A percentile compares a stretch with the other conserved stretches of the same genome.
phyloP scores from a whole-genome alignment of 2,888 invertebrate species.

The Diploptera punctata region DNA sequence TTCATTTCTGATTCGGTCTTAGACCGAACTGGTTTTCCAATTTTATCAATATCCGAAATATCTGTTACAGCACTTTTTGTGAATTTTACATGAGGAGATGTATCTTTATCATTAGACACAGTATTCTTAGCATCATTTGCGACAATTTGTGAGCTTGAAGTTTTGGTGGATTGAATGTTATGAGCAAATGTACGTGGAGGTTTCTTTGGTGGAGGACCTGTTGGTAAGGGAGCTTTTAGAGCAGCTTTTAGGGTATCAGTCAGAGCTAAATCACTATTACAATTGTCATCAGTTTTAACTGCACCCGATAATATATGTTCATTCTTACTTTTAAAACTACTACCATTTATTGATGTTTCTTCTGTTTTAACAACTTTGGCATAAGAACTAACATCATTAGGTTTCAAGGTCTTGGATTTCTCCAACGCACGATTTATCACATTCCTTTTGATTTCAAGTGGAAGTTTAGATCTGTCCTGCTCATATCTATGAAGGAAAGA shows the following conservation, averaged over 20 bases:
- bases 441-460: not conserved
- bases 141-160: slow-evolving; percentile 9
- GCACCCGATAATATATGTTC: not conserved
- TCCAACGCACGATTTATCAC: not conserved
- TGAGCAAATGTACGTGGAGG: slow-evolving; percentile 71
- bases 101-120: not conserved
- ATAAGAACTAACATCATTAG: not conserved
- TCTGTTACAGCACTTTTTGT: not conserved
- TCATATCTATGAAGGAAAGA: not conserved
- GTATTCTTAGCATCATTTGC: no score
- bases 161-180: slow-evolving; percentile 18
- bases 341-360: not conserved
- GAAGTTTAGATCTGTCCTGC: not conserved
- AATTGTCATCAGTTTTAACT: not conserved
- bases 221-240: slow-evolving; percentile 69
- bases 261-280: slow-evolving; percentile 37
- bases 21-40: slow-evolving; percentile 44
- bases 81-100: slow-evolving; percentile 3
- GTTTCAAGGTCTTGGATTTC: not conserved
- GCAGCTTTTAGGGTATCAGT: slow-evolving; percentile 70
- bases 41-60: not conserved
- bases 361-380: not conserved
- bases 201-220: slow-evolving; percentile 76
- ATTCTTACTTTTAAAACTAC: not conserved
- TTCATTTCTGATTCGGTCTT: slow-evolving; percentile 63